phyloP scores from a whole-genome alignment of 2,113 vertebrate species.

The Nothobranchius kuhntae region DNA sequence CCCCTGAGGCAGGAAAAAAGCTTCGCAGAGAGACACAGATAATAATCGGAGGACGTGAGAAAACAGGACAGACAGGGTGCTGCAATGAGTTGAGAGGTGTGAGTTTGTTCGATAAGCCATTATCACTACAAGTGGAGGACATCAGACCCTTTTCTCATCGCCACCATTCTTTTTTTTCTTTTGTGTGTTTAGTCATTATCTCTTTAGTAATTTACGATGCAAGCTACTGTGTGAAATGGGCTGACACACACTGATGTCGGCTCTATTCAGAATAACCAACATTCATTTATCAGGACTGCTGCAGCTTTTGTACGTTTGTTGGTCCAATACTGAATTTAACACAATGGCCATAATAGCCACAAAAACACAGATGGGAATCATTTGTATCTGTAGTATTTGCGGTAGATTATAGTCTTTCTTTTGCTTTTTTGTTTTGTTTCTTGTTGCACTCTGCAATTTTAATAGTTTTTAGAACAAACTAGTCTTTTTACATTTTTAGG shows the following conservation, averaged over 20 bases:
- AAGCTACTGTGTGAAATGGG: slow-evolving; percentile 33
- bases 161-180: slow-evolving; percentile 23
- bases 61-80: slow-evolving; percentile 22
- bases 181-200: slow-evolving; percentile 51
- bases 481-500: slow-evolving; percentile 3
- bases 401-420: background rate
- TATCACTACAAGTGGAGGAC: slow-evolving; percentile 48
- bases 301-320: slow-evolving; percentile 28
- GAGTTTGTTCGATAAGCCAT: slow-evolving; percentile 65
- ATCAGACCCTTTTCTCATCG: slow-evolving; percentile 34
- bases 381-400: background rate
- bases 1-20: background rate
- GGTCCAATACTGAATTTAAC: slow-evolving; percentile 24
- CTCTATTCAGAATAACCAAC: slow-evolving; percentile 24
- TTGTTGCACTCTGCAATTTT: slow-evolving; percentile 1
- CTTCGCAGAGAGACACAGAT: slow-evolving; percentile 8
- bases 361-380: slow-evolving; percentile 31
- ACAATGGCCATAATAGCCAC: slow-evolving; percentile 32
- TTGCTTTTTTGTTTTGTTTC: background rate
- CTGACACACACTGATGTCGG: slow-evolving; percentile 54
- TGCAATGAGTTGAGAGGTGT: slow-evolving; percentile 41
- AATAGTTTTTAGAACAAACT: background rate
- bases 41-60: slow-evolving; percentile 26
- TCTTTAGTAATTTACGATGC: slow-evolving; percentile 34
- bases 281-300: slow-evolving; percentile 49